Evolutionary conservation across 2,113 vertebrate genomes (phyloP).

Genomic region (Perccottus glenii): DNA sequence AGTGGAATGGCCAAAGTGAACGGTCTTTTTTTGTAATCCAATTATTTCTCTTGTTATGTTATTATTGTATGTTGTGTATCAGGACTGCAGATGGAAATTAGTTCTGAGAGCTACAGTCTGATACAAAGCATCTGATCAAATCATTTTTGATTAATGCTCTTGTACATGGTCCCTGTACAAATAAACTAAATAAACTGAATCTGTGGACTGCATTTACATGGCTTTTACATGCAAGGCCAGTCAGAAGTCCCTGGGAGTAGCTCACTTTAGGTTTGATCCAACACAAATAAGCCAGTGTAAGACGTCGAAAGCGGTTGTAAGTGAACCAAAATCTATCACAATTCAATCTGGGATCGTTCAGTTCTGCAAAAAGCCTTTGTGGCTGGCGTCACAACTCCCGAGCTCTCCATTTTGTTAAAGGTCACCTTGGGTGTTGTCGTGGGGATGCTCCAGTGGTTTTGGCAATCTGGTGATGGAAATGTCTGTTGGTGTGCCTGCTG

Average conservation of each 20-base stretch:
- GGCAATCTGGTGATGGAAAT: conserved; percentile 59
- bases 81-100: no score
- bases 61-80: no score
- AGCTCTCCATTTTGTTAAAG: conserved; percentile 50
- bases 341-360: conserved; percentile 34
- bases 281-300: not conserved
- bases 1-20: no score
- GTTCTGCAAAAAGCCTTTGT: conserved; percentile 22
- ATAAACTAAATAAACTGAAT: no score
- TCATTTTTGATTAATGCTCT: no score
- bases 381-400: conserved; percentile 4
- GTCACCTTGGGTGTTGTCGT: conserved; percentile 63
- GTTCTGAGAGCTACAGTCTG: no score
- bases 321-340: conserved; percentile 22
- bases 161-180: no score
- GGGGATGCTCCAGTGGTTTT: conserved; percentile 56
- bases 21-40: no score
- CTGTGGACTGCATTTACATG: conserved; percentile 10
- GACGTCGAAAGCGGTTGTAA: no score
- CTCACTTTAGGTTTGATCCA: not conserved
- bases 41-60: no score
- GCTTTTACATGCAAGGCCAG: not conserved
- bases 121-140: no score
- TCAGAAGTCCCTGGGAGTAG: no score
- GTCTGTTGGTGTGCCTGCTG: conserved; percentile 50